Base-by-base conservation (phyloP, 1,140 invertebrate species). In the Microplitis demolitor region DNA sequence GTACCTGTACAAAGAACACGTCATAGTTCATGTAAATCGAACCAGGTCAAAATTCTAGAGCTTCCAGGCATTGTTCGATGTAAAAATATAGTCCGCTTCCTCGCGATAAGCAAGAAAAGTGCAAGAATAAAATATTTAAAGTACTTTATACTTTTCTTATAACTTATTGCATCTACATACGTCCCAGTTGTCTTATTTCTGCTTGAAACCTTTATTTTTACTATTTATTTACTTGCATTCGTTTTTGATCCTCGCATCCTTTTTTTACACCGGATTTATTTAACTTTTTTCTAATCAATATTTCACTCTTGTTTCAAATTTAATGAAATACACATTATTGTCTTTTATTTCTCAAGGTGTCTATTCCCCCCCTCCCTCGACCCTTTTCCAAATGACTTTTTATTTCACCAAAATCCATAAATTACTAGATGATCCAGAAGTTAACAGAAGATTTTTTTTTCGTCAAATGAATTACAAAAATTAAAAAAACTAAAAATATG, bases 81-180 rank as follows among this genome's bases (percentile, higher is more conserved):
- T 24, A 24, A 66, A 73, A 63, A 64, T 64, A 9, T 61, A 73
- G 66, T 69, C 39, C 35, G 33, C 11, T 63, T 58, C 56, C 31
- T 9, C 31, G 13, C 50, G 24, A 14, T 11, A 45, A 45, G n/a
- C 9, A 45, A 66, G 61, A 24, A 24, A 24, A 72, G 61, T 66
- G 53, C 16, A 45, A 50, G 39, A 45, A 60, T 75, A 62, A 75
- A 75, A 75, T 75, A 75, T 75, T 75, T 70, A 72, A 37, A 69
- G 35, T 72, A 75, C 74, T 75, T 69, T 69, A 45, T 58, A 45
- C 66, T 60, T n/a, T 68, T 61, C 39, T 66, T 51, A 72, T 68
- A 58, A 61, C 67, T 72, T 72, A 70, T 72, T 75, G 74, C 74
- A 70, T 72, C 74, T 70, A 69, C 67, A 72, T 75, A 72, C 68